phyloP scores from a whole-genome alignment of 2,113 vertebrate species.

The Coreoperca whiteheadi region DNA sequence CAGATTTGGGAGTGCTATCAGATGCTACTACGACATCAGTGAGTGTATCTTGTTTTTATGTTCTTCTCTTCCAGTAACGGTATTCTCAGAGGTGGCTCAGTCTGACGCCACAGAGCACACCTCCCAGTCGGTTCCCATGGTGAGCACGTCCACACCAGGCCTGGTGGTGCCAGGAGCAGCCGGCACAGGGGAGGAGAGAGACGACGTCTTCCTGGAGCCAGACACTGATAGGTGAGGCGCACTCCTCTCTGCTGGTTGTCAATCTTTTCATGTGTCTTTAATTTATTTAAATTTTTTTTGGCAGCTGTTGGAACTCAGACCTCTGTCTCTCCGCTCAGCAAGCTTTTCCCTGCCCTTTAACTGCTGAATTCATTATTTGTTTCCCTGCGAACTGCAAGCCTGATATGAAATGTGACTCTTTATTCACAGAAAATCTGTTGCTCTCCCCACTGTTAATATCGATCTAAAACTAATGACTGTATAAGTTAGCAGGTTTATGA shows the following conservation, averaged over 20 bases:
- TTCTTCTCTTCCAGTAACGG: constrained; percentile 76
- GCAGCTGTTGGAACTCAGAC: not conserved
- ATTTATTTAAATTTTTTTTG: too few relatives aligned
- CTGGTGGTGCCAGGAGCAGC: constrained; percentile 85
- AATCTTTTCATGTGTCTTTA: not conserved
- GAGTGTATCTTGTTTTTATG: not conserved
- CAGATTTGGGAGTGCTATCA: not conserved
- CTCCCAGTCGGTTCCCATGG: constrained; percentile 96
- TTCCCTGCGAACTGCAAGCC: not conserved
- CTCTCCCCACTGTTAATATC: not conserved
- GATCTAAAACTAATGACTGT: not conserved
- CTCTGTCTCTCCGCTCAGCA: not conserved
- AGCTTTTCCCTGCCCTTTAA: not conserved
- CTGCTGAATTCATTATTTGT: not conserved
- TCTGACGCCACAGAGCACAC: constrained; percentile 90
- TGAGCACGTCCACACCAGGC: constrained; percentile 91
- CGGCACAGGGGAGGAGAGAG: constrained; percentile 87
- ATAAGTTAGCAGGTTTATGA: not conserved
- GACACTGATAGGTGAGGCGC: constrained; percentile 90
- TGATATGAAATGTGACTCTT: not conserved
- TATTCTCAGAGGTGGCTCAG: constrained; percentile 88
- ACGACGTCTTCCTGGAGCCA: constrained; percentile 91
- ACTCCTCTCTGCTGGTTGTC: not conserved
- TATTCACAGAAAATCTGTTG: not conserved
- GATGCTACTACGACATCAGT: accelerated